A percentile compares a stretch with the other conserved stretches of the same genome.
phyloP scores from a whole-genome alignment of 2,888 invertebrate species.

The Tenodera sinensis region DNA sequence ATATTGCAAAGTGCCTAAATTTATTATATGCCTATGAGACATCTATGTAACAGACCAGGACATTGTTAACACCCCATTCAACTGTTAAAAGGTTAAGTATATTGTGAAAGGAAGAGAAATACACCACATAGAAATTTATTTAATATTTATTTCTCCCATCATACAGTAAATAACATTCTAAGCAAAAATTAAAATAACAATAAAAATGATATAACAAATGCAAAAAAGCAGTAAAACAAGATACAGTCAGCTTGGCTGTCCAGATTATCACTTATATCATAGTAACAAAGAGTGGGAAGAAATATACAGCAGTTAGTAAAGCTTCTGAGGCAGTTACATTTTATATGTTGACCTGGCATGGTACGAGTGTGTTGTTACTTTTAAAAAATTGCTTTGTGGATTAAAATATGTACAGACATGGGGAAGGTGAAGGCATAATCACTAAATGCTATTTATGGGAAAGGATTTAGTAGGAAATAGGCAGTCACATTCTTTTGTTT shows the following conservation, averaged over 20 bases:
- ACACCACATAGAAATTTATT: background rate
- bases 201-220: constrained; percentile 31
- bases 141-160: constrained; percentile 20
- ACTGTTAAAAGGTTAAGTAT: background rate
- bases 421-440: background rate
- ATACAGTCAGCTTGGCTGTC: background rate
- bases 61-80: too few species aligned
- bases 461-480: background rate
- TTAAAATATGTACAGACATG: too few species aligned
- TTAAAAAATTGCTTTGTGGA: too few species aligned
- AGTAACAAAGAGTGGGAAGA: background rate
- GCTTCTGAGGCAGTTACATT: background rate
- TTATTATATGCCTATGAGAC: too few species aligned
- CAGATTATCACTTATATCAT: background rate
- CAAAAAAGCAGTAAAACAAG: constrained; percentile 30
- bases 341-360: background rate
- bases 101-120: background rate
- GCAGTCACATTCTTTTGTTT: background rate
- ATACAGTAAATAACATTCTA: constrained; percentile 30
- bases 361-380: too few species aligned
- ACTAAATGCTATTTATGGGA: background rate
- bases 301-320: background rate
- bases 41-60: too few species aligned
- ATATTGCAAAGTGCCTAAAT: too few species aligned
- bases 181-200: constrained; percentile 31